These are phyloP conservation scores for Dicycla oo DNA, from an alignment of 2,888 invertebrate species.

Conservation along the genomic window DNA sequence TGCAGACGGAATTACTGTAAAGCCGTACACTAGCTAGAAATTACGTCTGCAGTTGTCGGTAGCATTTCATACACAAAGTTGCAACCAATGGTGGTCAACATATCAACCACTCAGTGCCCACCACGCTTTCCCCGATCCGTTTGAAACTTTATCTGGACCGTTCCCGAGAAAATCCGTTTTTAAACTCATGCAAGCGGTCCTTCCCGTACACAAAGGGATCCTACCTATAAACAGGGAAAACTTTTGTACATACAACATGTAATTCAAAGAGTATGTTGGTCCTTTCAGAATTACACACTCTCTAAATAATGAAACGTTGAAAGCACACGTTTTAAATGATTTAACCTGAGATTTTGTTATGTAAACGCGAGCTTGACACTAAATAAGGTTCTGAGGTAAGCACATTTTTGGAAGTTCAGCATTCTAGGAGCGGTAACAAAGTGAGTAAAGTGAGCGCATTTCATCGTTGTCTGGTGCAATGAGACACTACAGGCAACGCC, in stretches of 20 bases:
- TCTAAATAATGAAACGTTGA: conserved; percentile 17
- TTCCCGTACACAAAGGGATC: conserved; percentile 11
- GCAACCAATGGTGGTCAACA: conserved; percentile 43
- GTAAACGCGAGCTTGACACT: conserved; percentile 3
- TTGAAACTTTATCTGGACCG: conserved; percentile 51
- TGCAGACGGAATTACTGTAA: conserved; percentile 57
- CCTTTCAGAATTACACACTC: conserved; percentile 2
- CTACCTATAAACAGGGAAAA: conserved; percentile 25
- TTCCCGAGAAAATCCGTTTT: conserved; percentile 46
- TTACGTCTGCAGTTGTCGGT: conserved; percentile 26
- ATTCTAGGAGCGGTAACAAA: conserved; percentile 45
- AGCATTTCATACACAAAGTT: conserved; percentile 51
- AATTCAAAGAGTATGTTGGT: conserved; percentile 5
- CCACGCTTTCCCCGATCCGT: conserved; percentile 38
- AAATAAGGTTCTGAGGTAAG: conserved; percentile 38
- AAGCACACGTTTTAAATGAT: conserved; percentile 1
- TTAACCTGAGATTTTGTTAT: conserved; percentile 13
- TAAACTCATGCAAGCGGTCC: conserved; percentile 32
- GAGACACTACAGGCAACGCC: conserved; percentile 70
- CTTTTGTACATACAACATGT: conserved; percentile 4
- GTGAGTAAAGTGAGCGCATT: conserved; percentile 54
- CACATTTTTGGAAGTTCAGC: conserved; percentile 54
- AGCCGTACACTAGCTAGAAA: conserved; percentile 45
- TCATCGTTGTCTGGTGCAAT: conserved; percentile 65
- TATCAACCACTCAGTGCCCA: conserved; percentile 48